Evolutionary conservation across 2,888 invertebrate species (phyloP).

Genomic region (Halictus quadricinctus): DNA sequence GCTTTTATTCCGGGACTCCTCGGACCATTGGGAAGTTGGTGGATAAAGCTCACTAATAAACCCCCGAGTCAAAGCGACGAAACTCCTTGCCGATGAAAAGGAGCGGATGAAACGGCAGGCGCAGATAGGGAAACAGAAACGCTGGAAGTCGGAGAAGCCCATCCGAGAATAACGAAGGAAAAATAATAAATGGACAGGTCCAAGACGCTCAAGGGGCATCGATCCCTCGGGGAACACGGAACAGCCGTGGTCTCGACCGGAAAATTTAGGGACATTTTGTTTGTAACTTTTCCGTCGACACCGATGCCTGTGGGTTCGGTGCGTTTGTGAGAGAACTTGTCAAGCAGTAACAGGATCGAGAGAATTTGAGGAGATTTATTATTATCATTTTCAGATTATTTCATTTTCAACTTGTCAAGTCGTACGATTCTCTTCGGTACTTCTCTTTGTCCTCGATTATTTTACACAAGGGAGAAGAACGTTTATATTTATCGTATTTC

Average conservation of each 20-base stretch:
- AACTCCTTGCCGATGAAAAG: constrained; percentile 61
- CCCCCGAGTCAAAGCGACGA: constrained; percentile 68
- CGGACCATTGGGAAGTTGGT: constrained; percentile 68
- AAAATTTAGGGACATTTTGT: not conserved
- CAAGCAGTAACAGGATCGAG: no score
- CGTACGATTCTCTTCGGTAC: no score
- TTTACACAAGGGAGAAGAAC: no score
- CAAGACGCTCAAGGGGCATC: not conserved
- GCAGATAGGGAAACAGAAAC: constrained; percentile 6
- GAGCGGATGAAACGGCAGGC: constrained; percentile 22
- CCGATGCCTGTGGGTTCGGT: not conserved
- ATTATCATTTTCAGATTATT: not conserved
- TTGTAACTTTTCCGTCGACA: not conserved
- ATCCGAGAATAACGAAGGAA: constrained; percentile 14
- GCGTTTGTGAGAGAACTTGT: not conserved
- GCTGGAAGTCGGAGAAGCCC: constrained; percentile 6
- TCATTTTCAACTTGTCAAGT: not conserved
- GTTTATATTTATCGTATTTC: no score
- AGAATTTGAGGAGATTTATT: no score
- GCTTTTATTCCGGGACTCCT: constrained; percentile 68
- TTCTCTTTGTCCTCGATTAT: no score
- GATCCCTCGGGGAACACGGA: not conserved
- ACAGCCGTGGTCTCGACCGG: not conserved
- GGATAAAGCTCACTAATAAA: constrained; percentile 75
- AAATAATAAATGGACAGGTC: constrained; percentile 30